Conservation (phyloP, 2,888 invertebrate genomes). For the Agapostemon virescens region DNA sequence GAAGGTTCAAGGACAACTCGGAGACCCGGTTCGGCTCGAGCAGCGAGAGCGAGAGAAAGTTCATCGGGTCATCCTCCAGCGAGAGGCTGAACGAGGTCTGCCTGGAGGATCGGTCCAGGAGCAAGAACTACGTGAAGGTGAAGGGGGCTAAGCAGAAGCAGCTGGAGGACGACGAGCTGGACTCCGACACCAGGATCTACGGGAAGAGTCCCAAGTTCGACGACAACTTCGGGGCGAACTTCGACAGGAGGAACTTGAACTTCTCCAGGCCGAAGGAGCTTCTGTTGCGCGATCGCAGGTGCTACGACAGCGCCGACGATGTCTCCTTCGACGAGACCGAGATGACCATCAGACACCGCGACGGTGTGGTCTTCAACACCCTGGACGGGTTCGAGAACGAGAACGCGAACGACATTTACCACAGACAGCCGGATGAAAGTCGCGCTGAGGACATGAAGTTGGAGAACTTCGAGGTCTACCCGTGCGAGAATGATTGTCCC, state of each 20-base stretch:
- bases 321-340: constrained; percentile 68
- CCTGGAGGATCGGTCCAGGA: constrained; percentile 60
- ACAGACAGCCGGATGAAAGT: constrained; percentile 48
- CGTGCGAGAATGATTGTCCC: constrained; percentile 43
- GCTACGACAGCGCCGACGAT: constrained; percentile 68
- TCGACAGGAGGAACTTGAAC: constrained; percentile 69
- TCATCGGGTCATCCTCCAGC: constrained; percentile 70
- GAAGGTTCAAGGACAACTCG: constrained; percentile 60
- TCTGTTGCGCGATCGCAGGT: constrained; percentile 57
- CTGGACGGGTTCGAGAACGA: constrained; percentile 76
- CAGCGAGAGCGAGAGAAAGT: constrained; percentile 74
- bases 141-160: constrained; percentile 77
- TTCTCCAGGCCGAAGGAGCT: constrained; percentile 51
- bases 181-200: constrained; percentile 75
- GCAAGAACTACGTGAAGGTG: constrained; percentile 71
- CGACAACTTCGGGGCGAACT: constrained; percentile 71
- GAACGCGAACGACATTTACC: constrained; percentile 55
- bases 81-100: constrained; percentile 72
- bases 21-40: constrained; percentile 74
- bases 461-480: constrained; percentile 55
- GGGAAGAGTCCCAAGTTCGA: constrained; percentile 79
- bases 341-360: constrained; percentile 56
- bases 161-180: constrained; percentile 75
- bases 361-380: constrained; percentile 77
- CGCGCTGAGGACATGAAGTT: constrained; percentile 65